Evolutionary conservation across 2,113 vertebrate species (phyloP), one percentile per base, ranked within the genome.

Genomic region (Pseudorectes ferrugineus): DNA sequence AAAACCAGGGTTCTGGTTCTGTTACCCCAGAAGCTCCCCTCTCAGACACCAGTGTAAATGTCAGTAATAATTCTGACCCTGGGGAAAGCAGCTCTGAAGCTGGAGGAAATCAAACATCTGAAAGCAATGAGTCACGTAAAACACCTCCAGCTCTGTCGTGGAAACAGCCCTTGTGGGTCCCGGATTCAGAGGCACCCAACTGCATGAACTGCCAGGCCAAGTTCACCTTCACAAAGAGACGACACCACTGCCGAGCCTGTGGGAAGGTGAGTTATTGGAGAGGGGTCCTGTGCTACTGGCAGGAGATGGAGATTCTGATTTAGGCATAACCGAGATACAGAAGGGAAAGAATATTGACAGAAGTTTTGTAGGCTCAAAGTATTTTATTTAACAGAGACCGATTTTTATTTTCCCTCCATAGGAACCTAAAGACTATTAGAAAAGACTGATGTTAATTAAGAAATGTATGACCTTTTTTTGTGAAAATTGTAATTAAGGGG

Each of bases 191-290:
- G 93, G 99, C 99, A 83, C 99, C 99, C 58, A 99, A 98, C 78
- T 99, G 99, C 92, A 99, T 99, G 99, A 99, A 98, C 91, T 99
- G 99, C 96, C 97, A 97, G 70, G 98, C 98, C 89, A 99, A 96
- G 96, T 99, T 99, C 97, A 99, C 99, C 0, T 99, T 99, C 91
- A 99, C 99, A 33, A 99, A 98, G 97, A 98, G 99, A 29, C 95
- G 99, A 55, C 99, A 99, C 84, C 99, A 99, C 95, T 99, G 99
- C 96, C 98, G 99, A 93, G 99, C 99, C 12, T 99, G 99, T 28
- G 99, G 99, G 54, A 99, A 99, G 98, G 99, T 99, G 97, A 94
- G 98, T 96, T 67, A 12, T 6, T 43, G 49, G 13, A 29, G 82
- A 49, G 33, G 17, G 25, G 6, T n/a, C 26, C 55, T 40, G 18